Conservation (phyloP, 2,888 invertebrate genomes). For the Prenolepis imparis region DNA sequence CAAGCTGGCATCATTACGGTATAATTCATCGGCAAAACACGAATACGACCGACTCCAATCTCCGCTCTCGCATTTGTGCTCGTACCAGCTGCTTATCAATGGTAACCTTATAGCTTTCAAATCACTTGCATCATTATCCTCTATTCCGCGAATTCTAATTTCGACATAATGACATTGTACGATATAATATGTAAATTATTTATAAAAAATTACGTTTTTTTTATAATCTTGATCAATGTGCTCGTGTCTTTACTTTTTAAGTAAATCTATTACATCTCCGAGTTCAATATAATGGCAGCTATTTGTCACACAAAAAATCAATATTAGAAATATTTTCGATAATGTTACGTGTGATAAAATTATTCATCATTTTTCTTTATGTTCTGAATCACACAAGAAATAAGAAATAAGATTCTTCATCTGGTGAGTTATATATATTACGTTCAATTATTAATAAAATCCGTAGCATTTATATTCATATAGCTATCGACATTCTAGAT, state of each 20-base stretch:
- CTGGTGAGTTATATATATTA: background rate
- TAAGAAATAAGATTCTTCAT: background rate
- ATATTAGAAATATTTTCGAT: background rate
- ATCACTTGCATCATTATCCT: slow-evolving; percentile 26
- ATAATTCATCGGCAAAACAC: slow-evolving; percentile 22
- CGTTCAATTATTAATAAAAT: background rate
- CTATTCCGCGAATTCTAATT: slow-evolving; percentile 16
- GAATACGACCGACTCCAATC: slow-evolving; percentile 41
- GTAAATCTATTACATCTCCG: background rate
- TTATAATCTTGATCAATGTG: background rate
- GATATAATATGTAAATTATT: background rate
- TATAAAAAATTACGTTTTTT: background rate
- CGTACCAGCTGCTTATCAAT: background rate
- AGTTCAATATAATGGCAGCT: background rate
- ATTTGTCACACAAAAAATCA: background rate
- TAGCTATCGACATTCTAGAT: background rate
- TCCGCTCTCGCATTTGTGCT: background rate
- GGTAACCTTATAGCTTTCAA: slow-evolving; percentile 3
- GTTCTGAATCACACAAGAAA: background rate
- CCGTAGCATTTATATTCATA: background rate
- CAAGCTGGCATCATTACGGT: slow-evolving; percentile 20
- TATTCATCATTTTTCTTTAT: background rate
- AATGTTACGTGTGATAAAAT: background rate
- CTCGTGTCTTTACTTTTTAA: background rate
- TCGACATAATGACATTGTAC: background rate